These are phyloP conservation scores for Cercocebus atys DNA, from an alignment of 2,113 vertebrate genomes.

Conservation along the genomic window DNA sequence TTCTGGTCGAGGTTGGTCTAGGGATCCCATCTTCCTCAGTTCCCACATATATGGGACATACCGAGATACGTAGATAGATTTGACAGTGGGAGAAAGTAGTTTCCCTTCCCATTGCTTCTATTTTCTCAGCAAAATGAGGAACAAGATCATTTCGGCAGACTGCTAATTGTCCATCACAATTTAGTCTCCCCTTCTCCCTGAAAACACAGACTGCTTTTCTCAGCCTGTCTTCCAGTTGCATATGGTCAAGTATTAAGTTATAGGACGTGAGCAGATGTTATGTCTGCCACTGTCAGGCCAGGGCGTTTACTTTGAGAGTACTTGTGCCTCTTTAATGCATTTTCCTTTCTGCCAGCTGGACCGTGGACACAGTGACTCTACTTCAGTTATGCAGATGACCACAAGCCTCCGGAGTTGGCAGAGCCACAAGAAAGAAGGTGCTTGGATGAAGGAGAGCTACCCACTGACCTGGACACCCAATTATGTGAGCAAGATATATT, in stretches of 20 bases:
- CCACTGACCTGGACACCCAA: neutral
- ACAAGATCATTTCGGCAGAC: neutral
- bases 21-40: neutral
- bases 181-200: neutral
- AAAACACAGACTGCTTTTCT: neutral
- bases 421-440: neutral
- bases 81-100: neutral
- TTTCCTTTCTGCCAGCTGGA: constrained; percentile 13
- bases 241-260: neutral
- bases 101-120: constrained; percentile 31
- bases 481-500: neutral
- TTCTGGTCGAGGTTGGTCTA: neutral
- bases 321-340: neutral
- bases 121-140: constrained; percentile 21
- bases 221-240: neutral
- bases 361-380: neutral
- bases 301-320: neutral
- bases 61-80: neutral
- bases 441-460: neutral
- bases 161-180: neutral
- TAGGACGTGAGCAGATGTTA: neutral
- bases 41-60: neutral
- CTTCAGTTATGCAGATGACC: neutral
- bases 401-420: neutral
- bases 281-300: neutral